These are phyloP conservation scores for Rhegmatorhina hoffmannsi DNA, from an alignment of 2,113 vertebrate species.

Conservation along the genomic window DNA sequence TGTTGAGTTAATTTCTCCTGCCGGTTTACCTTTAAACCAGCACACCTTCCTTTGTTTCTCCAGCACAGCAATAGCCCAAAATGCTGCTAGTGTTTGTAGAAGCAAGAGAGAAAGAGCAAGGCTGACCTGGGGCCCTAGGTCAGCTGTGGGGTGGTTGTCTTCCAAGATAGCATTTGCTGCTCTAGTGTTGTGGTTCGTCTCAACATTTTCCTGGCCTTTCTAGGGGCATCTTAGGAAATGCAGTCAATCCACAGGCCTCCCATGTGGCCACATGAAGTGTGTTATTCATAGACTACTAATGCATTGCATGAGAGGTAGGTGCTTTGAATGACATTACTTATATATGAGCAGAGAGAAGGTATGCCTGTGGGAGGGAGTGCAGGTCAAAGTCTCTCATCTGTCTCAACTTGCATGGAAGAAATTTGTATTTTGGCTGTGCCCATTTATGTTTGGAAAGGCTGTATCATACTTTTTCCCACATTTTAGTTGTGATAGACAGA, in stretches of 20 bases:
- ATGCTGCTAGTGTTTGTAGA: background rate
- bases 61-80: background rate
- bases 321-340: background rate
- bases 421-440: background rate
- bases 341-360: background rate
- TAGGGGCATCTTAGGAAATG: background rate
- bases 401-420: background rate
- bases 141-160: background rate
- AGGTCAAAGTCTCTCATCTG: slow-evolving; percentile 6
- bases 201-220: background rate
- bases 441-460: background rate
- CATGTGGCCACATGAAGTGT: background rate
- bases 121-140: background rate
- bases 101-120: background rate
- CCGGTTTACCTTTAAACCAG: too few relatives aligned
- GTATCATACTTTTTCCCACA: background rate
- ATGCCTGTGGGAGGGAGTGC: background rate
- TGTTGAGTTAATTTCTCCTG: too few relatives aligned
- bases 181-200: background rate
- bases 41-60: background rate
- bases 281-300: background rate
- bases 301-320: background rate
- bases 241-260: background rate
- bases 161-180: background rate
- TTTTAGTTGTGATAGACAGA: background rate